Conservation (phyloP, 2,113 vertebrate genomes). For the Microtus montanus region DNA sequence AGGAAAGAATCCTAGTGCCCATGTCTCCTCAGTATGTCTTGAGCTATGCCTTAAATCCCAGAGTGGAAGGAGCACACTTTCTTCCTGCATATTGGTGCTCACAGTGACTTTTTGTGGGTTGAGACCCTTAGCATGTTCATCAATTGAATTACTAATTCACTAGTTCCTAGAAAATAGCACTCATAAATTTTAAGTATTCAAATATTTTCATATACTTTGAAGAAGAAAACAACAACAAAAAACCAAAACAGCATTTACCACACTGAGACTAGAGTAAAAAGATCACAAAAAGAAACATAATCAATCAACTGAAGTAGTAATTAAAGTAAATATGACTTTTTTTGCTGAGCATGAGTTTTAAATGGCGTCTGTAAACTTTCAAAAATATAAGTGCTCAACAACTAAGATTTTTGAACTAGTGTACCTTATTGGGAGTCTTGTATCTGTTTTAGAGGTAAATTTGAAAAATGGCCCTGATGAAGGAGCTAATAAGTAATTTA, state of each 20-base stretch:
- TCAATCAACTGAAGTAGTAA: neutral
- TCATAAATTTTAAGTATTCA: constrained; percentile 17
- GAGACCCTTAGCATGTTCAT: neutral
- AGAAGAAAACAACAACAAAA: neutral
- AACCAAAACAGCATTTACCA: neutral
- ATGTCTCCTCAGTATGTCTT: constrained; percentile 17
- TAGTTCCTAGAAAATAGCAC: neutral
- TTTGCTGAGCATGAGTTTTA: constrained; percentile 18
- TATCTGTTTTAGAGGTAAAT: constrained; percentile 52
- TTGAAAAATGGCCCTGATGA: neutral
- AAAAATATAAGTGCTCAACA: constrained; percentile 35
- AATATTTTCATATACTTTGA: neutral
- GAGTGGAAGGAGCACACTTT: neutral
- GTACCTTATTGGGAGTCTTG: neutral
- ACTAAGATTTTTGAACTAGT: neutral
- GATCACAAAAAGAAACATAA: constrained; percentile 28
- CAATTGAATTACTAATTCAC: constrained; percentile 39
- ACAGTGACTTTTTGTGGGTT: neutral
- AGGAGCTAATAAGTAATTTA: constrained; percentile 39
- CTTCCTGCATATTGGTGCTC: neutral
- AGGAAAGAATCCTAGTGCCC: neutral
- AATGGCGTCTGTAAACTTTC: constrained; percentile 38
- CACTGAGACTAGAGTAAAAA: constrained; percentile 30
- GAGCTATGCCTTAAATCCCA: neutral
- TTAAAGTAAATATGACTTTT: neutral